A percentile compares a stretch with the other conserved stretches of the same genome.
phyloP scores from a whole-genome alignment of 2,888 invertebrate species.

The Pollenia labialis region DNA sequence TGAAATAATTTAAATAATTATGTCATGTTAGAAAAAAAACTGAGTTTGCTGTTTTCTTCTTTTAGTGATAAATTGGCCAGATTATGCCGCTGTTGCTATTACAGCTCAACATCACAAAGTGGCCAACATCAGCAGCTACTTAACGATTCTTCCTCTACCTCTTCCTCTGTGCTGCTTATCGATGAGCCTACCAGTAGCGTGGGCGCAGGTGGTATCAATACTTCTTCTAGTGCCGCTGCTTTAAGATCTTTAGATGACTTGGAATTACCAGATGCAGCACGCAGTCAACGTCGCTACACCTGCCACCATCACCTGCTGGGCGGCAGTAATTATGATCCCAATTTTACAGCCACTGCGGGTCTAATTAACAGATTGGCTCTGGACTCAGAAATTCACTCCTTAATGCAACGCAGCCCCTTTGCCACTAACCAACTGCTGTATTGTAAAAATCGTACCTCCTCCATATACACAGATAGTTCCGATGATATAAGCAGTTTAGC shows the following conservation, averaged over 20 bases:
- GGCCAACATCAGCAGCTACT: conserved; percentile 77
- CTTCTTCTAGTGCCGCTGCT: conserved; percentile 83
- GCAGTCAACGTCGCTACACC: conserved; percentile 80
- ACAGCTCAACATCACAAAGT: conserved; percentile 76
- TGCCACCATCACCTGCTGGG: conserved; percentile 82
- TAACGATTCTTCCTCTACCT: conserved; percentile 84
- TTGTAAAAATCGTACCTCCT: conserved; percentile 89
- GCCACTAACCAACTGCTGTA: conserved; percentile 85
- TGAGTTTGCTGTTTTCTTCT: background rate
- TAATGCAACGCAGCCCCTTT: conserved; percentile 84
- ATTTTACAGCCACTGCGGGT: conserved; percentile 83
- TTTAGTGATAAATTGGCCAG: conserved; percentile 82
- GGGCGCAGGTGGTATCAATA: conserved; percentile 71
- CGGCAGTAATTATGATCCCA: conserved; percentile 79
- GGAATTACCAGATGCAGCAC: conserved; percentile 82
- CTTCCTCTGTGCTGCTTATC: conserved; percentile 85
- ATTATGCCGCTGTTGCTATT: conserved; percentile 83
- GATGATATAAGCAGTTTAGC: conserved; percentile 93
- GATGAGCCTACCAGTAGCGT: conserved; percentile 85
- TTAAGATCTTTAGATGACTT: conserved; percentile 87
- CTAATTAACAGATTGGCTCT: conserved; percentile 85
- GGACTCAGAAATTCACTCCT: conserved; percentile 84
- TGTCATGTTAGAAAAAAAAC: background rate
- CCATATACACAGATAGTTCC: conserved; percentile 94
- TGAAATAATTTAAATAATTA: background rate